These are phyloP conservation scores for Chionodraco myersi DNA, from an alignment of 2,113 vertebrate genomes.

Conservation along the genomic window DNA sequence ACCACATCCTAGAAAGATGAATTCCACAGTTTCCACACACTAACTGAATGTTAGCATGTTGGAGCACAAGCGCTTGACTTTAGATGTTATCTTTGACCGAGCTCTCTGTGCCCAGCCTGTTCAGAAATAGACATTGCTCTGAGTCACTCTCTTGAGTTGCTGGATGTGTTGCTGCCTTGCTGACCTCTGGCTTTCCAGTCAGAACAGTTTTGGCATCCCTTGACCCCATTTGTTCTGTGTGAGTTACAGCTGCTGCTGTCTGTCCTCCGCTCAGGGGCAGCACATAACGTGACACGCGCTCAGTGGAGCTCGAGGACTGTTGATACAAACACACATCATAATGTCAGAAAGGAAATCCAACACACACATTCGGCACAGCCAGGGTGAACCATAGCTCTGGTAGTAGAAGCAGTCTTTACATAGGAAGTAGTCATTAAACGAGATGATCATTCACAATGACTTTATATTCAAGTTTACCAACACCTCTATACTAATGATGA, in stretches of 20 bases:
- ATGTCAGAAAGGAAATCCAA: background rate
- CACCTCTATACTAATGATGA: background rate
- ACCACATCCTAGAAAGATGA: background rate
- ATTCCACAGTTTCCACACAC: background rate
- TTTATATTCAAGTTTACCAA: no score
- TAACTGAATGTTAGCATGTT: constrained; percentile 1
- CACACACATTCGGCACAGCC: background rate
- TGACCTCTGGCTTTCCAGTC: constrained; percentile 75
- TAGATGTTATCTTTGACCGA: background rate
- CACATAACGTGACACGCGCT: background rate
- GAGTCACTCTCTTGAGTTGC: constrained; percentile 44
- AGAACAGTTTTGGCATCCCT: constrained; percentile 69
- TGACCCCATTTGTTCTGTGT: constrained; percentile 73
- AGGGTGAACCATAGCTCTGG: background rate
- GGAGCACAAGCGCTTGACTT: constrained; percentile 19
- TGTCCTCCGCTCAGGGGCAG: constrained; percentile 40
- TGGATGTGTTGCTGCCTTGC: constrained; percentile 45
- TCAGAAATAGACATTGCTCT: constrained; percentile 50
- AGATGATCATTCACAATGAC: background rate
- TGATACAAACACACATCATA: background rate
- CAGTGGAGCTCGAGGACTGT: background rate
- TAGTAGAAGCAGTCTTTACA: background rate
- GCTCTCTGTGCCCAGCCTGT: background rate
- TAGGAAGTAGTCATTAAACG: background rate
- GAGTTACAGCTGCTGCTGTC: constrained; percentile 77